Evolutionary conservation across 2,888 invertebrate genomes (phyloP).

Genomic region (Spisula solida): DNA sequence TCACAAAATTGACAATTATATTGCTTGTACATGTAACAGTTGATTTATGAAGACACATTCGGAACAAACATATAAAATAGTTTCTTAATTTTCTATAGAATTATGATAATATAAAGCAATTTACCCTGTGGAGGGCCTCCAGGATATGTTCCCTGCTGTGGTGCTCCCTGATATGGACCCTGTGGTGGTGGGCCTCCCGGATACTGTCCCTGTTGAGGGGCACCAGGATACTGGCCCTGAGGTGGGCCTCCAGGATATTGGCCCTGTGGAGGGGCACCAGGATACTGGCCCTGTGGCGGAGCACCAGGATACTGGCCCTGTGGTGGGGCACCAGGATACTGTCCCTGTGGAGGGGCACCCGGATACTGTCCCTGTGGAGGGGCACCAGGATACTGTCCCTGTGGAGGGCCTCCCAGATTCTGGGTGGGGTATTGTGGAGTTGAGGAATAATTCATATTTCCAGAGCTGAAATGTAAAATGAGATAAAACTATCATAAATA

Average conservation of each 20-base stretch:
- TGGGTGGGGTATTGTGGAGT: slow-evolving; percentile 22
- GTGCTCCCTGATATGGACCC: too few relatives aligned
- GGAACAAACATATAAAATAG: neutral
- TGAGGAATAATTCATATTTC: slow-evolving; percentile 30
- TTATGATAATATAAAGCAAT: too few relatives aligned
- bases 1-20: too few relatives aligned
- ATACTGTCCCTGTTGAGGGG: neutral
- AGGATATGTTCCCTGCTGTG: too few relatives aligned
- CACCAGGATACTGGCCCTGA: slow-evolving; percentile 24
- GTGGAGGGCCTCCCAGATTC: slow-evolving; percentile 53
- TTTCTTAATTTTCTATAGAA: neutral
- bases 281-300: neutral
- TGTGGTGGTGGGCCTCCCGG: neutral
- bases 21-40: too few relatives aligned
- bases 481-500: neutral
- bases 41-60: too few relatives aligned
- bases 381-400: slow-evolving; percentile 43
- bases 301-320: neutral
- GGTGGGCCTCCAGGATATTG: slow-evolving; percentile 52
- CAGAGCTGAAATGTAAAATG: slow-evolving; percentile 15
- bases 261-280: slow-evolving; percentile 48
- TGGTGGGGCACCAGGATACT: slow-evolving; percentile 11
- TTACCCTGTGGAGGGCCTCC: neutral
- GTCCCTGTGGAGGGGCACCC: slow-evolving; percentile 32
- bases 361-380: slow-evolving; percentile 48